Evolutionary conservation across 2,113 vertebrate genomes (phyloP).

Genomic region (Penelope pileata): DNA sequence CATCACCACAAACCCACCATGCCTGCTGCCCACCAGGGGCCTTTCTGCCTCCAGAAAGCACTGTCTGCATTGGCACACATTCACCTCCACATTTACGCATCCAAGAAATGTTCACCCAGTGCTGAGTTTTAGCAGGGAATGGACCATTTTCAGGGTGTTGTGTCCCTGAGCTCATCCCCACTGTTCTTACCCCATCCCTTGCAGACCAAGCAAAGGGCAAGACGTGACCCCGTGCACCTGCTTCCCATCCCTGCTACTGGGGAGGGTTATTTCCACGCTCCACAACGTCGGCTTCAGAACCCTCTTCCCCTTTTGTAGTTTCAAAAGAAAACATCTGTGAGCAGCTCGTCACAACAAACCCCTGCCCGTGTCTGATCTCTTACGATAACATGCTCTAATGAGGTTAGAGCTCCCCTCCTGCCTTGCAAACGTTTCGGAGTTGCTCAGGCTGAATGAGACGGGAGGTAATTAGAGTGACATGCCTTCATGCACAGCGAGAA

Average conservation of each 20-base stretch:
- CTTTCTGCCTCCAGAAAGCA: neutral
- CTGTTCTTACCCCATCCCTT: neutral
- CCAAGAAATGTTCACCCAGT: rapidly evolving
- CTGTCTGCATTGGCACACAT: neutral
- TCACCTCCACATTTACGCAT: rapidly evolving
- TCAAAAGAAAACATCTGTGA: slow-evolving; percentile 53
- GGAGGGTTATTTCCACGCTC: neutral
- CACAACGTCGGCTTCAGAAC: neutral
- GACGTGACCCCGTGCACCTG: neutral
- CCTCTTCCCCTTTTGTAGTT: slow-evolving; percentile 42
- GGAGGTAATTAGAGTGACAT: slow-evolving; percentile 55
- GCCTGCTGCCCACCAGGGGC: neutral
- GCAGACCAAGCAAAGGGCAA: rapidly evolving
- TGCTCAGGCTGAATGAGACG: neutral
- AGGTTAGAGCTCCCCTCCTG: slow-evolving; percentile 60
- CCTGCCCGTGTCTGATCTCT: slow-evolving; percentile 52
- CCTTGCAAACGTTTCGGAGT: neutral
- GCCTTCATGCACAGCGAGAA: slow-evolving; percentile 55
- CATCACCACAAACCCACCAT: neutral
- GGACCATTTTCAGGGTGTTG: neutral
- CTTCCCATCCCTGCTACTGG: neutral
- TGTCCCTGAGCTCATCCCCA: neutral
- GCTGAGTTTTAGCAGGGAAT: neutral
- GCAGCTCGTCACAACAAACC: neutral
- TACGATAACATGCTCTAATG: slow-evolving; percentile 55